Base-by-base conservation (phyloP, 2,797 vertebrate species). In the Sebastes trivittatus region DNA sequence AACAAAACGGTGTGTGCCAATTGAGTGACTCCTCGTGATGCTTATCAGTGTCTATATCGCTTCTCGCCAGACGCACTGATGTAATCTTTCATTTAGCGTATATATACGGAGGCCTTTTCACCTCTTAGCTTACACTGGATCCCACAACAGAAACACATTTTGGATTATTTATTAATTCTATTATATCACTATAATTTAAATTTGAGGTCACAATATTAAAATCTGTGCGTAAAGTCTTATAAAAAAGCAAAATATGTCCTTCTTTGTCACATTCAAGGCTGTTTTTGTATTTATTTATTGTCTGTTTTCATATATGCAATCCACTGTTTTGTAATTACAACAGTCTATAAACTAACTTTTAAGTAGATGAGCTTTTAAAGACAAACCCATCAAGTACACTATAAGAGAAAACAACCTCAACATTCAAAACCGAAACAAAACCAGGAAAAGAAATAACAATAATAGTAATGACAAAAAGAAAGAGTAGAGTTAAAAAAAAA, bases 1-100 rank as follows among this genome's bases (percentile, higher is more conserved):
- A 84, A 76, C 75, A 74, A 69, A 73, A 67, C 52, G 49, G 49
- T 32, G 54, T 38, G 42, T 60, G 75, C 73, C 78, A 80, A 73
- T 71, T 81, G 87, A 84, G 29, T 73, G 78, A 61, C 69, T 82
- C 22, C 66, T 82, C 22, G 78, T 56, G 92, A 90, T 86, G 65
- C 73, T 89, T 91, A 92, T 92, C 91, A 77, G 82, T 2, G 77
- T 86, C 84, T 88, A 27, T 78, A 85, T 91, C 85, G 74, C 81
- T 65, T 59, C 84, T 79, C 82, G 75, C 85, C 89, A 91, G 86
- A 89, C 82, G 49, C 80, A 3, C 89, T 89, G 91, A 91, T 91
- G 76, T 91, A 84, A 93, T 90, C 91, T 88, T 32, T 83, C 70
- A 82, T 88, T 81, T 70, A 64, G 81, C 69, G 69, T 46, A 38